Evolutionary conservation across 1,140 invertebrate genomes (phyloP).

Genomic region (Prorops nasuta): DNA sequence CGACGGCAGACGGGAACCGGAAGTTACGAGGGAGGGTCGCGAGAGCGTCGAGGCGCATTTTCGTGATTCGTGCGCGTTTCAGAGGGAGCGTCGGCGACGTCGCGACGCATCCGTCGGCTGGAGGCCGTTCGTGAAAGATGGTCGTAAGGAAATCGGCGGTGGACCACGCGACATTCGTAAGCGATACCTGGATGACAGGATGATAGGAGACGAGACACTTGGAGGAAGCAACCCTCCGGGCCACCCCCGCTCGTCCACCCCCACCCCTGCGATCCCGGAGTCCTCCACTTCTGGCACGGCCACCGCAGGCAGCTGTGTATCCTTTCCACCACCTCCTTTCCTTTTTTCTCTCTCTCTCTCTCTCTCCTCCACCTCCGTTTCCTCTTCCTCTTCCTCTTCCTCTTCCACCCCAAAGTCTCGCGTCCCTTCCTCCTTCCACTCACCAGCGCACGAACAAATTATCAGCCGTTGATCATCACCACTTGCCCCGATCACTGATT

Average conservation of each 20-base stretch:
- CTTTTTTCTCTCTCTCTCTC: slow-evolving; percentile 1
- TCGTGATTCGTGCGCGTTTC: neutral
- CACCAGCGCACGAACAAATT: too few species aligned
- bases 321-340: slow-evolving; percentile 11
- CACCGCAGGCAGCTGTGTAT: neutral
- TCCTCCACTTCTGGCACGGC: slow-evolving; percentile 5
- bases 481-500: too few species aligned
- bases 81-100: neutral
- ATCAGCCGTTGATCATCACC: too few species aligned
- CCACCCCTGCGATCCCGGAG: slow-evolving; percentile 22
- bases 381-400: slow-evolving; percentile 2
- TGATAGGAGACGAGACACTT: slow-evolving; percentile 47
- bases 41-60: neutral
- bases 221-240: slow-evolving; percentile 32
- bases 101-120: slow-evolving; percentile 22
- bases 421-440: neutral
- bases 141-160: too few species aligned
- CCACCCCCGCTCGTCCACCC: slow-evolving; percentile 22
- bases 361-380: slow-evolving; percentile 1
- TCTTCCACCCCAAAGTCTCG: neutral
- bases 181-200: slow-evolving; percentile 45
- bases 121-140: slow-evolving; percentile 38
- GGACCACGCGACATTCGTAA: slow-evolving; percentile 48
- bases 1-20: too few species aligned
- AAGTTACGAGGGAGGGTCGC: too few species aligned